Conservation (phyloP, 2,797 vertebrate genomes). For the Hybognathus amarus region DNA sequence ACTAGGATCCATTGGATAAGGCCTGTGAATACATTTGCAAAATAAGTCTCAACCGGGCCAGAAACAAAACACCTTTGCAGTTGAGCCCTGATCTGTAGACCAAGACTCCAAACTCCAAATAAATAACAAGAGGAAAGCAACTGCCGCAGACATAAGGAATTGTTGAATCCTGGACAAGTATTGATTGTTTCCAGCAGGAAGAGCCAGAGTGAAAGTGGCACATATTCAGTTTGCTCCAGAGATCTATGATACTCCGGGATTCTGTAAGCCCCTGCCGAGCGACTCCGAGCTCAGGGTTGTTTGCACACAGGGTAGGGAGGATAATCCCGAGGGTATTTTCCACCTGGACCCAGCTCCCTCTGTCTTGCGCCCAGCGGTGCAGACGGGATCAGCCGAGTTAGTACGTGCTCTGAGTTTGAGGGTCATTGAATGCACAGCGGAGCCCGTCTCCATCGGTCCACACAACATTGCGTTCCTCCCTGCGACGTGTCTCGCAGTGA, state of each 20-base stretch:
- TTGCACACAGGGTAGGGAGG: constrained; percentile 52
- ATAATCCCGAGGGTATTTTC: constrained; percentile 64
- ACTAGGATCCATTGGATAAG: neutral
- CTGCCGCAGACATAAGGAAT: constrained; percentile 9
- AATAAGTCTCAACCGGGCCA: neutral
- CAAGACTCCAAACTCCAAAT: neutral
- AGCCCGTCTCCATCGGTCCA: constrained; percentile 67
- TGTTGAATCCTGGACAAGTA: constrained; percentile 28
- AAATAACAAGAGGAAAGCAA: constrained; percentile 9
- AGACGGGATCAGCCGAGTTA: constrained; percentile 51
- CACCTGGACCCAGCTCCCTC: constrained; percentile 62
- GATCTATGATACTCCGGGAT: constrained; percentile 42
- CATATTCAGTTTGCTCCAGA: constrained; percentile 34
- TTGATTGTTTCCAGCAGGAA: constrained; percentile 48
- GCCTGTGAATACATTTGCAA: neutral
- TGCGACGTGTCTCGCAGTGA: constrained; percentile 57
- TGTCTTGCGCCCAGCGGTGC: constrained; percentile 52
- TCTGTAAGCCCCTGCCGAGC: constrained; percentile 47
- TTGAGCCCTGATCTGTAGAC: neutral
- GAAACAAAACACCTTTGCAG: neutral
- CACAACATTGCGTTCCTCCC: constrained; percentile 70
- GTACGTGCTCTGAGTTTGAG: constrained; percentile 59
- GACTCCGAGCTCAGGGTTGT: constrained; percentile 56
- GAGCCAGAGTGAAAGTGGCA: constrained; percentile 22
- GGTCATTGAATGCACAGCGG: constrained; percentile 79